Percentiles rank a stretch among this genome's conserved stretches.
These are phyloP conservation scores for Anthoscopus minutus DNA, from an alignment of 2,113 vertebrate species.

Conservation along the genomic window DNA sequence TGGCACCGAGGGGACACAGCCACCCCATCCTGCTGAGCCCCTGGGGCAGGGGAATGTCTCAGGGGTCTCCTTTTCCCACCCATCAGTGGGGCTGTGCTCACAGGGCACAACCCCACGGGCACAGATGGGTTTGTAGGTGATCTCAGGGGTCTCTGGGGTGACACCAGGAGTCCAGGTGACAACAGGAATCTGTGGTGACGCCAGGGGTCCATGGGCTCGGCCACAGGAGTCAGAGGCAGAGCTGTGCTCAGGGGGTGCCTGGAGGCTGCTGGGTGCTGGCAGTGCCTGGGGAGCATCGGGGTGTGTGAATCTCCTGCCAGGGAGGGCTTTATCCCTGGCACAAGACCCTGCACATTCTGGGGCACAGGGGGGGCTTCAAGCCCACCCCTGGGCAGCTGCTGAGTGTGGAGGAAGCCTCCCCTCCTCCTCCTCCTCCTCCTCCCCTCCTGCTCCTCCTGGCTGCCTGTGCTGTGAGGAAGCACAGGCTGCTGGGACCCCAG, in stretches of 20 bases:
- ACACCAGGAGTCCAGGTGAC: no score
- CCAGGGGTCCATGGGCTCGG: neutral
- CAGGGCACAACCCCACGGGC: accelerated
- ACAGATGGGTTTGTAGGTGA: accelerated
- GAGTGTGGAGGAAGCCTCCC: neutral
- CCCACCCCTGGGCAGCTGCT: neutral
- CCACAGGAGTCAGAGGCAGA: accelerated
- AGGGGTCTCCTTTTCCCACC: neutral
- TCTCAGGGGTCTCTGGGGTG: no score
- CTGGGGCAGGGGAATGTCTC: accelerated
- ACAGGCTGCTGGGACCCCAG: neutral
- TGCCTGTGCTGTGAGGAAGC: neutral
- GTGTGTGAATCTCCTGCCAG: accelerated
- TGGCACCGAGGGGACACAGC: neutral
- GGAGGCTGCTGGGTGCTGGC: neutral
- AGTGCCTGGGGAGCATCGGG: neutral
- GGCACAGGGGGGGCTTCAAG: neutral
- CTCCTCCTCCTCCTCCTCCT: neutral
- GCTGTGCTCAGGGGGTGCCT: neutral
- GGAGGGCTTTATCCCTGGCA: neutral
- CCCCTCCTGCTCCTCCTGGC: neutral
- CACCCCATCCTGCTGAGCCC: accelerated
- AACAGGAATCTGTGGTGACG: no score
- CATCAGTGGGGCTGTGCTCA: neutral
- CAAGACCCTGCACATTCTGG: accelerated